Conservation (phyloP, 2,113 vertebrate genomes). For the Myiozetetes cayanensis region DNA sequence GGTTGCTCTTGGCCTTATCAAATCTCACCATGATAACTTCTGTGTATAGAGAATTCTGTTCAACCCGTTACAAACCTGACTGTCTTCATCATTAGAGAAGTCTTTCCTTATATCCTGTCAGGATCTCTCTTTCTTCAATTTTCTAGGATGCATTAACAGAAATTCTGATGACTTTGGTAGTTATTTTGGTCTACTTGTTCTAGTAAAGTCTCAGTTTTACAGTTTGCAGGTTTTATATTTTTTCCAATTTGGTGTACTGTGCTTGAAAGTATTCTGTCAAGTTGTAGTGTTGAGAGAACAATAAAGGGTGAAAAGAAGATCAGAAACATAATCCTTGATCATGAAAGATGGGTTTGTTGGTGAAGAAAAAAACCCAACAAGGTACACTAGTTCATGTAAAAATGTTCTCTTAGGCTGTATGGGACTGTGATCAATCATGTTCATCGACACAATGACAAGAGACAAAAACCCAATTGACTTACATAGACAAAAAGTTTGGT, state of each 20-base stretch:
- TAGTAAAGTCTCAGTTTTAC: background rate
- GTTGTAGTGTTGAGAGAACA: background rate
- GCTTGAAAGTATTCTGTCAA: background rate
- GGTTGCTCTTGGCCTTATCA: background rate
- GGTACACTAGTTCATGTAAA: background rate
- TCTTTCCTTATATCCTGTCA: background rate
- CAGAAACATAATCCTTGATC: background rate
- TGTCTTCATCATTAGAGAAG: background rate
- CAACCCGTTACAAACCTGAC: background rate
- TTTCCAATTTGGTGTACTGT: background rate
- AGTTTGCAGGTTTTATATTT: background rate
- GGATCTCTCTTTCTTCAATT: background rate
- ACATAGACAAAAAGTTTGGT: background rate
- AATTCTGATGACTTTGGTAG: background rate
- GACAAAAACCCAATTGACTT: background rate
- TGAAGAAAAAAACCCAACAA: background rate
- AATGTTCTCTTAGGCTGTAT: background rate
- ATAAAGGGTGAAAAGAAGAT: background rate
- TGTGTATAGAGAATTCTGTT: background rate
- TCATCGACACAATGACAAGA: background rate
- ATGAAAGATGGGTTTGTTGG: background rate
- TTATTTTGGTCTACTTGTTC: background rate
- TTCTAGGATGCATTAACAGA: background rate
- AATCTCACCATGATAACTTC: background rate
- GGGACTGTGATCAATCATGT: background rate